Evolutionary conservation across 2,888 invertebrate genomes (phyloP).

Genomic region (Labia minor): DNA sequence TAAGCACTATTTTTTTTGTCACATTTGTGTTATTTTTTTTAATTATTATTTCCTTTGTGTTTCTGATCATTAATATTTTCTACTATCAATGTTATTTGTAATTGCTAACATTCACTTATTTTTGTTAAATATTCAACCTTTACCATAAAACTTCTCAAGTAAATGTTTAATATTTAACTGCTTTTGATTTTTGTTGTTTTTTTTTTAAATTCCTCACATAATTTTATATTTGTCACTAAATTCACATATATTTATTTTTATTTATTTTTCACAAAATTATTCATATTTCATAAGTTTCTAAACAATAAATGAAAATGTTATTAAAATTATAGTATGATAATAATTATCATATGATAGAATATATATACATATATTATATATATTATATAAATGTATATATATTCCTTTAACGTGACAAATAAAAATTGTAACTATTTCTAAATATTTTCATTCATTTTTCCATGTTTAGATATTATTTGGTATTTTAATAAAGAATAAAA

Average conservation of each 20-base stretch:
- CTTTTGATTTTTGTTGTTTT: neutral
- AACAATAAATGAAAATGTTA: neutral
- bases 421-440: too few relatives aligned
- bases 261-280: neutral
- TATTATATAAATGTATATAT: too few relatives aligned
- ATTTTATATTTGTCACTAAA: neutral
- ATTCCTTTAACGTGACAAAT: too few relatives aligned
- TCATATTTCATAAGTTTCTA: neutral
- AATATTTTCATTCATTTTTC: too few relatives aligned
- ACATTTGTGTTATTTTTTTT: neutral
- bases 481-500: too few relatives aligned
- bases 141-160: neutral
- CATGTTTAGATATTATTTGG: too few relatives aligned
- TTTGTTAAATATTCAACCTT: neutral
- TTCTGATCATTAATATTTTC: neutral
- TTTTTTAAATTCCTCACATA: too few relatives aligned
- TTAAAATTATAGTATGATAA: neutral
- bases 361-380: neutral
- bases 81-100: conserved; percentile 4
- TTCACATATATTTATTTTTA: neutral
- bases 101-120: neutral
- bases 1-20: neutral
- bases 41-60: neutral
- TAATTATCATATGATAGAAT: neutral
- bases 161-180: neutral